Base-by-base conservation (phyloP, 1,140 invertebrate species). In the Cydia fagiglandana region DNA sequence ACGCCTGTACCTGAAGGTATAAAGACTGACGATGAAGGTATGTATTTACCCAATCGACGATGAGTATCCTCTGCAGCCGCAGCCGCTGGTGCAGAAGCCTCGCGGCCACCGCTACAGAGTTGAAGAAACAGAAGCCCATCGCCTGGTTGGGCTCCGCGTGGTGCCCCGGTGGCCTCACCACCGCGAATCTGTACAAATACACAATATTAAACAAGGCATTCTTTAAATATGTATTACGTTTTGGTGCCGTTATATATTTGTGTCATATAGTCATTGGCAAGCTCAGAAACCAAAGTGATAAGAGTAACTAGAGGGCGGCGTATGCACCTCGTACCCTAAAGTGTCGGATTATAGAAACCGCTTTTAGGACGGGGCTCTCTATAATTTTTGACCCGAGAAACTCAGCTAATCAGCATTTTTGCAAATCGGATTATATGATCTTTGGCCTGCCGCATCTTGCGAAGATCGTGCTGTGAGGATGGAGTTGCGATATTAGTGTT, bases 121-220 rank as follows among this genome's bases (percentile, higher is more conserved):
- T 99, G 94, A 99, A 99, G 94, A 99, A 99, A 92, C 99, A 99
- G 93, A 99, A 99, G 73, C 99, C 99, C 98, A 99, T 99, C 9
- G 98, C 97, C 93, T 99, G 97, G 85, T 98, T 97, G 5, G 96
- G 95, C 94, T 99, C 99, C 1, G 99, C 99, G 93, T 99, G 99
- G 93, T 99, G 99, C 4, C 99, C 99, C 0, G 99, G 99, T 15
- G 99, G 99, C 80, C 99, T 95, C 10, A 99, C 99, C 50, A 99
- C 96, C 10, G 99, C 99, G 89, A 99, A 99, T 15, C 99, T 99
- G 94, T 99, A 99, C 20, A 73, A 73, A 30, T 0, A 53, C n/a
- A 53, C 50, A 9, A 73, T 7, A 10, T 15, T 47, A 15, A 15
- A 47, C 12, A 47, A 13, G 45, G 12, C 45, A 10, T 10, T 41